Evolutionary conservation across 2,113 vertebrate species (phyloP), one percentile per base, ranked within the genome.

Genomic region (Etheostoma cragini): DNA sequence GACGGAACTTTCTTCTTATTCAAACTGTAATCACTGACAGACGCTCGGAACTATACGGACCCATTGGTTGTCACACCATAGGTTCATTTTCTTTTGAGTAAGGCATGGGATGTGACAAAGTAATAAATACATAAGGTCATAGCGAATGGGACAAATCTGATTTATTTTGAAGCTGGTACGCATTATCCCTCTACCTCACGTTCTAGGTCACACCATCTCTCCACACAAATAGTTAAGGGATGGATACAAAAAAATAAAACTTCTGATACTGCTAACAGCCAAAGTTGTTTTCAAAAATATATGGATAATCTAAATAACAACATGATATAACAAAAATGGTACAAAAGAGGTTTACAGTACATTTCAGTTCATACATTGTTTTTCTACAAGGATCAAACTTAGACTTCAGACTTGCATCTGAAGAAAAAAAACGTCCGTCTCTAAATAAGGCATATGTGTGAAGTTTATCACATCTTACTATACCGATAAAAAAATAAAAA

Each of bases 361-460:
- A 89, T 74, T 83, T 72, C 68, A 90, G 72, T 87, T 70, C 74
- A 64, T 78, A 72, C 42, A 33, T 68, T 78, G 73, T 56, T 71
- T 62, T 67, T 85, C 10, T 76, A 72, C 53, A 66, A 83, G 11
- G 74, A 77, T 78, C 61, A 45, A 77, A 88, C 84, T 89, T 82
- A 91, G 88, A n/a, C n/a, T n/a, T n/a, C n/a, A n/a, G n/a, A n/a
- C n/a, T n/a, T 91, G 89, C 91, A 86, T 81, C 56, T 76, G 65
- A 79, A 77, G 81, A 83, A 81, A 78, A 72, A 72, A 85, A 76
- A 81, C 72, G 77, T 85, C 83, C 47, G 60, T 53, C 45, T 87
- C 70, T 85, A 52, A 80, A 85, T 94, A 94, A 95, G 93, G 92
- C 93, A 94, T 90, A 83, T 73, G 73, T 91, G 90, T 90, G 91